These are phyloP conservation scores for Eurytoma californica DNA, from an alignment of 2,888 invertebrate species.

Conservation along the genomic window DNA sequence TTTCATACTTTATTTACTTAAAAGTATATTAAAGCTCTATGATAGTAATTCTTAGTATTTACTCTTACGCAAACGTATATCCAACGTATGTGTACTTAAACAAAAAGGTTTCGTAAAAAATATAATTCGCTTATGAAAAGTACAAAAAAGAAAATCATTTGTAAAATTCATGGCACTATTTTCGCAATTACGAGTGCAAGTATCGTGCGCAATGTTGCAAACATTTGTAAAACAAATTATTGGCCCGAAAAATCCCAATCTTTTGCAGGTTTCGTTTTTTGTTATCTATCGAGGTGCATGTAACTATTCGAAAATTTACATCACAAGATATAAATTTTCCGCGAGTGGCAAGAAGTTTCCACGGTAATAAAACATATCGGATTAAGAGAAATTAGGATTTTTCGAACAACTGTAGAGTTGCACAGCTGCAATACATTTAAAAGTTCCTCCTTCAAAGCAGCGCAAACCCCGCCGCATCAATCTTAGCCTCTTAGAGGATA, in stretches of 20 bases:
- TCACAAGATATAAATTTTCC: too few species aligned
- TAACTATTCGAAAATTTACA: too few species aligned
- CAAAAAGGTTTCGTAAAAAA: constrained; percentile 5
- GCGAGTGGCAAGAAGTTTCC: too few species aligned
- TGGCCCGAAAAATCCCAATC: not conserved
- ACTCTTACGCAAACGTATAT: not conserved
- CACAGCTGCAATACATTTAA: too few species aligned
- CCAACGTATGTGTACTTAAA: not conserved
- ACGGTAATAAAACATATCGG: too few species aligned
- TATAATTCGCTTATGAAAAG: not conserved
- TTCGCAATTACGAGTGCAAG: not conserved
- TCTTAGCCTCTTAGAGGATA: constrained; percentile 22
- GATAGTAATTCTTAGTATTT: not conserved
- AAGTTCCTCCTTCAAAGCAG: not conserved
- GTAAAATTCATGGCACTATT: constrained; percentile 5
- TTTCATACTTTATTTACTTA: not conserved
- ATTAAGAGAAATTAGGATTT: not conserved
- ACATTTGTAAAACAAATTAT: not conserved
- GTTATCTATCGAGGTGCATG: too few species aligned
- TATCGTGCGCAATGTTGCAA: not conserved
- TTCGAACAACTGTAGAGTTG: not conserved
- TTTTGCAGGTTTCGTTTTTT: too few species aligned
- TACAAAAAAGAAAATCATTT: constrained; percentile 10
- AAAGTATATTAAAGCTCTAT: constrained; percentile 13
- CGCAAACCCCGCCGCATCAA: not conserved